A percentile compares a stretch with the other conserved stretches of the same genome.
Conservation (phyloP, 2,797 vertebrate genomes). For the Ispidina lecontei region DNA sequence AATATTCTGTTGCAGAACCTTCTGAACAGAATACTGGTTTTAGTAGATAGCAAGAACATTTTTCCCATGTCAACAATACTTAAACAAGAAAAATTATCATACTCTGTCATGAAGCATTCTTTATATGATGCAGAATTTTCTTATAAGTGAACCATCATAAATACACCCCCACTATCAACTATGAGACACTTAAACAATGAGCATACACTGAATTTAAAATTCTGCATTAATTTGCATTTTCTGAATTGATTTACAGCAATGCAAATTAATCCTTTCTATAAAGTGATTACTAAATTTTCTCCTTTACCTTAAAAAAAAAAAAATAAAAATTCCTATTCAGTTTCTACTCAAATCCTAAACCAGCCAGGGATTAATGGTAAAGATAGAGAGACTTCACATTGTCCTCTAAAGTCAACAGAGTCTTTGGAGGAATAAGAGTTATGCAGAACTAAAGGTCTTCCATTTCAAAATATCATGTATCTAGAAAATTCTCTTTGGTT, state of each 20-base stretch:
- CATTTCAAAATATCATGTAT: neutral
- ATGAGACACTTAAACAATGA: neutral
- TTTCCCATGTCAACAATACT: neutral
- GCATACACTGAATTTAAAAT: neutral
- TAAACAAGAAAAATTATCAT: neutral
- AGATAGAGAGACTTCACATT: neutral
- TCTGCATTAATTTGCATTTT: constrained; percentile 5
- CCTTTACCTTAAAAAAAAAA: neutral
- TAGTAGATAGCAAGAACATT: neutral
- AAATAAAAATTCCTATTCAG: neutral
- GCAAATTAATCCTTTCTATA: neutral
- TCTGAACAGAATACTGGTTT: neutral
- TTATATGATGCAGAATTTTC: neutral
- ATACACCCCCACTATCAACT: rapidly evolving
- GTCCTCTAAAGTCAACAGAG: neutral
- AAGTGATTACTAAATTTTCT: neutral
- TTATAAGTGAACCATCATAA: neutral
- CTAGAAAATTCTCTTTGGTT: neutral
- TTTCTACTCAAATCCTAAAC: neutral
- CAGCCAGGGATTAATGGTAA: neutral
- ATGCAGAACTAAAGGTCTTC: neutral
- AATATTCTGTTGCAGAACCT: neutral
- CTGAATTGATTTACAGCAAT: neutral
- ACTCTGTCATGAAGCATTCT: neutral
- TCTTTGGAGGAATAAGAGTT: neutral